A percentile compares a stretch with the other conserved stretches of the same genome.
These are phyloP conservation scores for Sorex araneus DNA, from an alignment of 2,113 vertebrate genomes.

Conservation along the genomic window DNA sequence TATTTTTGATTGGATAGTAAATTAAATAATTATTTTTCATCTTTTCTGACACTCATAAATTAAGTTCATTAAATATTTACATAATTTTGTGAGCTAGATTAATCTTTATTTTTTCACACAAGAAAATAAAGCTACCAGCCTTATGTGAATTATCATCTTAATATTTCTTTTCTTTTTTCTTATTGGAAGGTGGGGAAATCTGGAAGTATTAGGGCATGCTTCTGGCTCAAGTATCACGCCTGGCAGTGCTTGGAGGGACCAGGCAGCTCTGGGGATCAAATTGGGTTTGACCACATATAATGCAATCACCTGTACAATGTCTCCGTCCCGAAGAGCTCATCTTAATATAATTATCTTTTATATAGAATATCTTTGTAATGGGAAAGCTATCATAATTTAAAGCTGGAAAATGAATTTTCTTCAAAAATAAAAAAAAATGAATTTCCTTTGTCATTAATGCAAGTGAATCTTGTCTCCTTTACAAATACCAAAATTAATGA, in stretches of 20 bases:
- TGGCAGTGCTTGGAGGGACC: too few species aligned
- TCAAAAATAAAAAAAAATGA: too few species aligned
- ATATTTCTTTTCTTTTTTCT: not conserved
- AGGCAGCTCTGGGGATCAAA: too few species aligned
- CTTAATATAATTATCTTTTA: too few species aligned
- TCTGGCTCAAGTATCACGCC: too few species aligned
- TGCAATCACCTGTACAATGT: not conserved
- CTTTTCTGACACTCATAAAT: not conserved
- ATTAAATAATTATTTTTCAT: conserved; percentile 28
- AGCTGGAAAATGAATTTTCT: not conserved
- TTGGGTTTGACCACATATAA: too few species aligned
- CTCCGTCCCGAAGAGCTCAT: too few species aligned
- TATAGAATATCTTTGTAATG: not conserved
- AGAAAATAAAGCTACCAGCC: not conserved
- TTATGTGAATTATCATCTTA: not conserved
- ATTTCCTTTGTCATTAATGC: not conserved
- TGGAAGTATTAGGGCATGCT: too few species aligned
- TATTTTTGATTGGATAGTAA: not conserved
- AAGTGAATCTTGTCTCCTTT: not conserved
- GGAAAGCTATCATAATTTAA: conserved; percentile 7
- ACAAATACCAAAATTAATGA: not conserved
- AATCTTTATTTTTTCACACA: conserved; percentile 45
- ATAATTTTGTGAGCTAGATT: conserved; percentile 19
- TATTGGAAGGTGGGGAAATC: too few species aligned
- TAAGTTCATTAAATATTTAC: not conserved